Conservation (phyloP, 2,797 vertebrate genomes). For the Vespertilio murinus region DNA sequence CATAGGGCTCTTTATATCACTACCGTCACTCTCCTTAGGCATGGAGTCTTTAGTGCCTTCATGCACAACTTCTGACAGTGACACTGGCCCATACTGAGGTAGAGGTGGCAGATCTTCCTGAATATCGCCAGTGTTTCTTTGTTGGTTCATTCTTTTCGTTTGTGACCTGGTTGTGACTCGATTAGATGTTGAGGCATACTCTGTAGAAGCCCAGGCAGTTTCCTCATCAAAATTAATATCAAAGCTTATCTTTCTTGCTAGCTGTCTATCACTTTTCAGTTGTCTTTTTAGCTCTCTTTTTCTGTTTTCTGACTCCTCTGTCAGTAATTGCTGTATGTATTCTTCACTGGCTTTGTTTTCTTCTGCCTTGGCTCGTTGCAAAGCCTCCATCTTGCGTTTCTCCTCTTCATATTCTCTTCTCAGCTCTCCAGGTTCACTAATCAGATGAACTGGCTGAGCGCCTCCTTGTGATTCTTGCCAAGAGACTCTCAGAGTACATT, state of each 20-base stretch:
- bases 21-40: conserved; percentile 66
- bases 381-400: conserved; percentile 88
- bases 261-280: conserved; percentile 88
- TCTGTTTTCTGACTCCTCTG: conserved; percentile 87
- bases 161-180: conserved; percentile 58
- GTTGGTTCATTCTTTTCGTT: conserved; percentile 79
- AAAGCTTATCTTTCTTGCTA: conserved; percentile 88
- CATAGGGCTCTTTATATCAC: not conserved
- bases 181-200: conserved; percentile 59
- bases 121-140: conserved; percentile 79
- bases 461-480: conserved; percentile 86
- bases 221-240: conserved; percentile 77
- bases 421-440: not conserved
- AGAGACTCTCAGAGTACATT: conserved; percentile 86
- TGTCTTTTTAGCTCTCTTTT: conserved; percentile 84
- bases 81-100: not conserved
- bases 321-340: conserved; percentile 90
- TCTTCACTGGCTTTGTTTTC: conserved; percentile 91
- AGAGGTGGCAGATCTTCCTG: conserved; percentile 77
- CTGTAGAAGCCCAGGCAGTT: not conserved
- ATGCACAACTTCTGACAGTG: not conserved
- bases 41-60: not conserved
- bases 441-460: too few relatives aligned
- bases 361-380: conserved; percentile 88
- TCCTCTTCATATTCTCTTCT: not conserved